Evolutionary conservation across 2,888 invertebrate species (phyloP).

Genomic region (Drosophila prolongata): DNA sequence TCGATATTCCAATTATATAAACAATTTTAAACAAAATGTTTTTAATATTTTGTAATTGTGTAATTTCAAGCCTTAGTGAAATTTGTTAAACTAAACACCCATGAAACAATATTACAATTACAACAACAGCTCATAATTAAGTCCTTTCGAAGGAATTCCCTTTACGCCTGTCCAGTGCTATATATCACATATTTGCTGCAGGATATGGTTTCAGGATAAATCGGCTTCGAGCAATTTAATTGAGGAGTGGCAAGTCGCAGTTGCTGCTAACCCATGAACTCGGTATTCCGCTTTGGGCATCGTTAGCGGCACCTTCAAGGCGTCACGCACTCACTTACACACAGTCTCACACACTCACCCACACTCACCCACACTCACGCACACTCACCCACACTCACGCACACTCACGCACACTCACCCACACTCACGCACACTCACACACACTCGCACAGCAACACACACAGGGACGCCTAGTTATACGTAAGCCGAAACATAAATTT

Average conservation of each 20-base stretch:
- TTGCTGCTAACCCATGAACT: conserved; percentile 30
- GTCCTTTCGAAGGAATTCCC: no score
- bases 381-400: not conserved
- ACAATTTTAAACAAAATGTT: not conserved
- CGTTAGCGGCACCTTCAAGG: conserved; percentile 63
- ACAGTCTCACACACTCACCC: conserved; percentile 11
- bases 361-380: conserved; percentile 6
- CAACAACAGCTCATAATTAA: no score
- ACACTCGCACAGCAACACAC: conserved; percentile 7
- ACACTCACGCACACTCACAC: not conserved
- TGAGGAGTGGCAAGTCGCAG: conserved; percentile 15
- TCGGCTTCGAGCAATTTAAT: conserved; percentile 17
- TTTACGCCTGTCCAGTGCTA: no score
- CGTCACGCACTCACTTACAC: conserved; percentile 63
- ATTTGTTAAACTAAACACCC: no score
- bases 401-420: conserved; percentile 5
- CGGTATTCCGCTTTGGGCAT: conserved; percentile 29
- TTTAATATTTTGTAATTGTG: no score
- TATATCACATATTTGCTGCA: not conserved
- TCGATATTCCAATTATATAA: no score
- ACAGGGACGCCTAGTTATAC: conserved; percentile 30
- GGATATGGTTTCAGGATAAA: not conserved
- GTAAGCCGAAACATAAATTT: conserved; percentile 78
- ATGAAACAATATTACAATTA: no score
- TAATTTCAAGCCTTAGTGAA: no score